These are phyloP conservation scores for Gallinago undulata DNA, from an alignment of 2,113 vertebrate species.

Conservation along the genomic window DNA sequence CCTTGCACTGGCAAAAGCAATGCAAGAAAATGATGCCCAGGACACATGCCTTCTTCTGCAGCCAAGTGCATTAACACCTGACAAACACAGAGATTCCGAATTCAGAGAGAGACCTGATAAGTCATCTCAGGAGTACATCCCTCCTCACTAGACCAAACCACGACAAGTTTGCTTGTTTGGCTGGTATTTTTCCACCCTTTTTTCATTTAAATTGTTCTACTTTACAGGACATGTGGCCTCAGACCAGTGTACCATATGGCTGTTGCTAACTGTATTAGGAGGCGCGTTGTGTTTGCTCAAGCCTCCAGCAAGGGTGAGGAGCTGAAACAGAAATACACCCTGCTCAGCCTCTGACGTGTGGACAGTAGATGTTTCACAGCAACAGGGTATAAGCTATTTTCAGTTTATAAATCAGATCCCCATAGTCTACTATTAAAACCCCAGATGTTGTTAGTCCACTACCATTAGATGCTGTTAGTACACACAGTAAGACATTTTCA, in stretches of 20 bases:
- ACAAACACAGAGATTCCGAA: background rate
- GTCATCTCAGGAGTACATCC: background rate
- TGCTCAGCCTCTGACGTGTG: background rate
- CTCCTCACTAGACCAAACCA: background rate
- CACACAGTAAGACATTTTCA: background rate
- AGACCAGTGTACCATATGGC: background rate
- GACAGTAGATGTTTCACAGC: background rate
- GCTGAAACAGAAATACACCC: background rate
- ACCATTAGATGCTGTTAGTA: background rate
- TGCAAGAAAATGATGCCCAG: background rate
- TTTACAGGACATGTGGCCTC: background rate
- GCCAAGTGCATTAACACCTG: background rate
- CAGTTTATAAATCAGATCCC: background rate
- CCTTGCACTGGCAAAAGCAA: background rate
- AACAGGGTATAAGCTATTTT: background rate
- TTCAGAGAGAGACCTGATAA: background rate
- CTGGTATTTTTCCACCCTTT: background rate
- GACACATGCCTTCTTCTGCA: background rate
- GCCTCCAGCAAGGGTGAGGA: slow-evolving; percentile 19
- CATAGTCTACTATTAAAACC: background rate
- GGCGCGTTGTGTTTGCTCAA: background rate
- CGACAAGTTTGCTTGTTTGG: background rate
- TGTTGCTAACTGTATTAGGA: slow-evolving; percentile 4
- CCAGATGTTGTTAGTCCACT: background rate
- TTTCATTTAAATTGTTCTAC: background rate